A percentile compares a stretch with the other conserved stretches of the same genome.
Evolutionary conservation across 2,113 vertebrate species (phyloP).

Genomic region (Strix uralensis): DNA sequence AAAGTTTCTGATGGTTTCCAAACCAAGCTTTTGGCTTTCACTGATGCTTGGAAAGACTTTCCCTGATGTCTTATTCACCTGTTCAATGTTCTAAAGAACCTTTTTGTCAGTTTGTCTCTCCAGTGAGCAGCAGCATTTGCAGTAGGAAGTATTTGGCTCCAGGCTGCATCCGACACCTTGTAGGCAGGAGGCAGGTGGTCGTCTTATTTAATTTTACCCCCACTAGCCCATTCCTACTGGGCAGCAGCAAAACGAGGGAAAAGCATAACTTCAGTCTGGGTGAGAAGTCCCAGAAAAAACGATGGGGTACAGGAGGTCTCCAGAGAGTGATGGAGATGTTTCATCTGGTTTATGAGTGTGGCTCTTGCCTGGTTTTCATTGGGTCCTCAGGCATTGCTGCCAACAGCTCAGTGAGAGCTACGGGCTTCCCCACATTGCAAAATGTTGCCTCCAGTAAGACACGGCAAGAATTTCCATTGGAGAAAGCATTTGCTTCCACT

Average conservation of each 20-base stretch:
- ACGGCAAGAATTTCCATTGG: not conserved
- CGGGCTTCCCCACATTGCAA: not conserved
- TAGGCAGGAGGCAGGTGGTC: not conserved
- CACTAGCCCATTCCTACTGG: not conserved
- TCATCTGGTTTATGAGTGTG: not conserved
- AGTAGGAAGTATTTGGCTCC: not conserved
- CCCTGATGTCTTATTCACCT: constrained; percentile 71
- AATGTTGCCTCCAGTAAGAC: not conserved
- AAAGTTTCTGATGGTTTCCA: constrained; percentile 65
- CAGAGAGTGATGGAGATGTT: not conserved
- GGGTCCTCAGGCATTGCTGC: not conserved
- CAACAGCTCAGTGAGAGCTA: not conserved
- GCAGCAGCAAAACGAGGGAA: not conserved
- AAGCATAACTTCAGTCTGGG: not conserved
- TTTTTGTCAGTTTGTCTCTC: not conserved
- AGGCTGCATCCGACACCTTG: not conserved
- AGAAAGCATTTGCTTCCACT: not conserved
- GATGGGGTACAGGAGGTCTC: not conserved
- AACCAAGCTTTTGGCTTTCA: constrained; percentile 60
- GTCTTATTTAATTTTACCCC: constrained; percentile 13
- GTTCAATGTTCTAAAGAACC: constrained; percentile 55
- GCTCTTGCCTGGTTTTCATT: not conserved
- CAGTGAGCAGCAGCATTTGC: constrained; percentile 1
- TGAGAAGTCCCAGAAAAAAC: not conserved
- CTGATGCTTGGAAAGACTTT: constrained; percentile 57